Evolutionary conservation across 2,888 invertebrate genomes (phyloP), one percentile per base, ranked within the genome.

Genomic region (Apodemia zela): DNA sequence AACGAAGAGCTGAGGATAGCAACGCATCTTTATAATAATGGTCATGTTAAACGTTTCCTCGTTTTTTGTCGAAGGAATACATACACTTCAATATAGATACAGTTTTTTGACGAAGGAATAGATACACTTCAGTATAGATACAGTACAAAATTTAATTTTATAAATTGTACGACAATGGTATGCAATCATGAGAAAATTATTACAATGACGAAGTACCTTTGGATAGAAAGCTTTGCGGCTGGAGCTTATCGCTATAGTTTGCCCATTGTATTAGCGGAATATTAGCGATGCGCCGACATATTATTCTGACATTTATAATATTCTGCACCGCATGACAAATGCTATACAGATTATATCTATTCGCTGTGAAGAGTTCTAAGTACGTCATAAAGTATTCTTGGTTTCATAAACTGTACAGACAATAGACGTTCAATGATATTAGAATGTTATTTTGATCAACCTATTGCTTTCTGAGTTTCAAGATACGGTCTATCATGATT

Each of bases 281-380:
- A 77, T 38, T 38, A 38, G 38, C 74, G 64, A 64, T 66, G 67
- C 69, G 64, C 66, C 69, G 63, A 67, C 69, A 66, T 71, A 78
- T 21, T 21, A 21, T 77, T 79, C 75, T 75, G 73, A 80, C 80
- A 78, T 84, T 79, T 74, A 74, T 85, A 81, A 85, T 85, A 87
- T 85, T 83, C 81, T 78, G 79, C 78, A 75, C 76, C 76, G 71
- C 78, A 79, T 79, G 72, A 82, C 82, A 78, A 87, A 82, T 51
- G 51, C 5, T 21, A 51, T 11, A 11, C 60, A 51, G 51, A 51
- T 51, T 51, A 21, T 11, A 51, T 51, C 51, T 10, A 21, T 18
- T 10, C 18, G 11, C 21, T 51, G 21, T 18, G 51, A 51, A 51
- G n/a, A 18, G 49, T 17, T 49, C 49, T 51, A 51, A 51, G 51